Conservation (phyloP, 2,113 vertebrate species). For the Vimba vimba region DNA sequence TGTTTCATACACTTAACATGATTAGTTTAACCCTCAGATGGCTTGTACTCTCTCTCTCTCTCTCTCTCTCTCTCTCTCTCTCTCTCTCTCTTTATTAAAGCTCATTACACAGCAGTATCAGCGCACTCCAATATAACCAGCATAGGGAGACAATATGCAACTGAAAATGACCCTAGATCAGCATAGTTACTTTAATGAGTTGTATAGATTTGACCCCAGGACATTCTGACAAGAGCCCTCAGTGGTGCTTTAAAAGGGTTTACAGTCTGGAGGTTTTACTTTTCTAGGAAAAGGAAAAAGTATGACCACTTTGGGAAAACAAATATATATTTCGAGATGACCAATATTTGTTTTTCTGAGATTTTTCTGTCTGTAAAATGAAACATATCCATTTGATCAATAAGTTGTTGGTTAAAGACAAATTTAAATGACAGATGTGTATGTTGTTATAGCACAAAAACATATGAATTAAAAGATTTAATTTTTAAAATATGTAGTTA, state of each 20-base stretch:
- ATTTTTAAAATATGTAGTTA: too few species aligned
- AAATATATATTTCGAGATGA: too few species aligned
- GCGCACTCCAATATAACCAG: background rate
- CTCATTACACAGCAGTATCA: background rate
- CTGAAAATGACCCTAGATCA: background rate
- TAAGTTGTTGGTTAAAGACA: too few species aligned
- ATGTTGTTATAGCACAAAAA: too few species aligned
- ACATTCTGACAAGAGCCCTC: background rate
- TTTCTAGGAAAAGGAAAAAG: background rate
- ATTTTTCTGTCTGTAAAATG: too few species aligned
- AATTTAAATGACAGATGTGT: too few species aligned
- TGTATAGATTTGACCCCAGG: constrained; percentile 10
- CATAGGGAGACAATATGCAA: background rate
- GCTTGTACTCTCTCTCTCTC: background rate
- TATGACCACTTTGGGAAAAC: background rate
- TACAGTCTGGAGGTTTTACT: background rate
- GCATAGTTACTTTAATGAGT: constrained; percentile 8
- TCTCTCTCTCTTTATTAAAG: constrained; percentile 11
- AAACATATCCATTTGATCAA: too few species aligned
- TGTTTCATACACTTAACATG: constrained; percentile 22
- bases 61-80: too few species aligned
- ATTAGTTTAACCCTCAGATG: constrained; percentile 41
- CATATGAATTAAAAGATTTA: too few species aligned
- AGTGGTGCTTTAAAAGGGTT: constrained; percentile 5
- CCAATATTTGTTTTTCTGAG: too few species aligned